Percentiles rank a stretch among this genome's conserved stretches.
These are phyloP conservation scores for Cryptomyrus ogoouensis DNA, from an alignment of 2,113 vertebrate genomes.

Conservation along the genomic window DNA sequence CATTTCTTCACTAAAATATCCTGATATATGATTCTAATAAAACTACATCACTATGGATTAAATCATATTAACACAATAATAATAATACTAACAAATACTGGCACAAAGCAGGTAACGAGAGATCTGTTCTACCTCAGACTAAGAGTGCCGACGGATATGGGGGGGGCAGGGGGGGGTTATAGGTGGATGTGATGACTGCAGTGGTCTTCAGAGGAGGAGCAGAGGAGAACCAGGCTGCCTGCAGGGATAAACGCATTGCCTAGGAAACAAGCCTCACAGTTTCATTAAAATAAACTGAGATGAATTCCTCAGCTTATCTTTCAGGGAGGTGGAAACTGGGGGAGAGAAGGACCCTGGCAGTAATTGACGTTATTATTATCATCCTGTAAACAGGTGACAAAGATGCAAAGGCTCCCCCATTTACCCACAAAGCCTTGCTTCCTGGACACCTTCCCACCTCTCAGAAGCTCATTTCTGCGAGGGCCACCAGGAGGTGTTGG, in stretches of 20 bases:
- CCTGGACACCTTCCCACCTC: not conserved
- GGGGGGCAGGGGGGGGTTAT: too few species aligned
- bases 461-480: not conserved
- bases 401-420: not conserved
- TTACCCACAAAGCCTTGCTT: not conserved
- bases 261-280: not conserved
- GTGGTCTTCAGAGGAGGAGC: not conserved
- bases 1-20: not conserved
- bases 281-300: not conserved
- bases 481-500: not conserved
- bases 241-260: not conserved
- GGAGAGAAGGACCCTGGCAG: not conserved
- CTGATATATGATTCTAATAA: not conserved
- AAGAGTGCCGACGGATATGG: not conserved
- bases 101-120: not conserved
- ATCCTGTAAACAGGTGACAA: not conserved
- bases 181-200: not conserved
- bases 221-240: not conserved
- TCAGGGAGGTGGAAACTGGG: not conserved
- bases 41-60: not conserved
- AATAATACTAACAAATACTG: not conserved
- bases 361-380: not conserved
- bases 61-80: not conserved
- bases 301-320: not conserved
- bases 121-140: not conserved